Conservation (phyloP, 92 coral and sea anemone species). For the Zoanthus sansibaricus region DNA sequence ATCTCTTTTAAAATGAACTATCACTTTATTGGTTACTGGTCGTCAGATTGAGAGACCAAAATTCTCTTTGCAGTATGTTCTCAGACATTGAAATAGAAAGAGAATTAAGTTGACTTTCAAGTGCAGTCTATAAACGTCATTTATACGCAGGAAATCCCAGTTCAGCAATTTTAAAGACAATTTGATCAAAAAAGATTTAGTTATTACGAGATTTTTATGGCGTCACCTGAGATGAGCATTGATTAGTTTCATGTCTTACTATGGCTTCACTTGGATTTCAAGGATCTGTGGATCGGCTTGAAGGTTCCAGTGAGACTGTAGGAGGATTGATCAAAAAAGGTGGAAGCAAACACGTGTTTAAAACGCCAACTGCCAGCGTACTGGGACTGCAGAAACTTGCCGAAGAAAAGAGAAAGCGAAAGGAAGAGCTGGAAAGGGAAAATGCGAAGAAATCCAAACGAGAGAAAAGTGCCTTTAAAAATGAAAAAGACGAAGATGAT, state of each 20-base stretch:
- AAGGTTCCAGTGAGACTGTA: slow-evolving; percentile 73
- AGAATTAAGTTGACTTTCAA: neutral
- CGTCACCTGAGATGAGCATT: neutral
- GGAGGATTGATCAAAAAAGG: slow-evolving; percentile 83
- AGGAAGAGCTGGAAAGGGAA: slow-evolving; percentile 58
- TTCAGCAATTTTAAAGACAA: too few species aligned
- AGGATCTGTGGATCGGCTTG: slow-evolving; percentile 76
- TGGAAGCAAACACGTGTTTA: slow-evolving; percentile 66
- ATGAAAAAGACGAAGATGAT: slow-evolving; percentile 50
- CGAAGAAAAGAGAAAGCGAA: slow-evolving; percentile 86
- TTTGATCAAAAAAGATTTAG: neutral
- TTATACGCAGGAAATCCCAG: neutral
- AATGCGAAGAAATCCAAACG: slow-evolving; percentile 65
- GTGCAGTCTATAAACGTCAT: neutral
- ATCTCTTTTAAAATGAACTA: neutral
- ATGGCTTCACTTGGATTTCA: slow-evolving; percentile 62
- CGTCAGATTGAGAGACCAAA: neutral
- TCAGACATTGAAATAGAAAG: neutral
- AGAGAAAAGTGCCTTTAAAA: slow-evolving; percentile 69
- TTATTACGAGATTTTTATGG: neutral
- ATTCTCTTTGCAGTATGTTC: too few species aligned
- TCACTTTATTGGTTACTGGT: neutral
- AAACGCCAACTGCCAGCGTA: slow-evolving; percentile 73
- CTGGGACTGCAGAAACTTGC: slow-evolving; percentile 92
- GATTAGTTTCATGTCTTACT: neutral